These are phyloP conservation scores for Mactromeris polynyma DNA, from an alignment of 2,888 invertebrate species.

Conservation along the genomic window DNA sequence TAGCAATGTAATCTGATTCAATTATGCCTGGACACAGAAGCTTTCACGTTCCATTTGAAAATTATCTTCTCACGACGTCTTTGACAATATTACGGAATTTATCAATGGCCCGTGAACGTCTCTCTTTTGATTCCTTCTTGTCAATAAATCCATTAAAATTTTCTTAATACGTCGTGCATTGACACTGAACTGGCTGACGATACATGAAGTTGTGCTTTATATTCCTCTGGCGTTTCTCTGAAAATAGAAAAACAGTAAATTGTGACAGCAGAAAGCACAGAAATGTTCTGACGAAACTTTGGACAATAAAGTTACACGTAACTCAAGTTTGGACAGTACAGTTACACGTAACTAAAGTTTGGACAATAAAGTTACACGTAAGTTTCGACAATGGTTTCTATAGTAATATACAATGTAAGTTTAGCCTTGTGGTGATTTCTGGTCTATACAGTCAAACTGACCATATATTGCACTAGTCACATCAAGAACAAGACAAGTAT, in stretches of 20 bases:
- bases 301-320: no score
- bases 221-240: background rate
- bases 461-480: no score
- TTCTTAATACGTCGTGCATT: background rate
- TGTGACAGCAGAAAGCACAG: no score
- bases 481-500: no score
- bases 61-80: background rate
- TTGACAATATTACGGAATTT: background rate
- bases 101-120: background rate
- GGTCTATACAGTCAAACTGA: no score
- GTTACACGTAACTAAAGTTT: no score
- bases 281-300: no score
- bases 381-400: no score
- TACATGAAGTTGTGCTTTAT: background rate
- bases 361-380: no score
- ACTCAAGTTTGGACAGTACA: no score
- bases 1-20: slow-evolving; percentile 1
- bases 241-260: background rate
- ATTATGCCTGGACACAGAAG: slow-evolving; percentile 5
- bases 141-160: background rate
- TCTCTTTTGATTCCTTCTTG: background rate
- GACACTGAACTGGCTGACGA: background rate
- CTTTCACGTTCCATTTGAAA: slow-evolving; percentile 2
- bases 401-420: no score
- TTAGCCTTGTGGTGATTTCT: no score